phyloP scores from a whole-genome alignment of 2,888 invertebrate genomes.

The Dynastes maya region DNA sequence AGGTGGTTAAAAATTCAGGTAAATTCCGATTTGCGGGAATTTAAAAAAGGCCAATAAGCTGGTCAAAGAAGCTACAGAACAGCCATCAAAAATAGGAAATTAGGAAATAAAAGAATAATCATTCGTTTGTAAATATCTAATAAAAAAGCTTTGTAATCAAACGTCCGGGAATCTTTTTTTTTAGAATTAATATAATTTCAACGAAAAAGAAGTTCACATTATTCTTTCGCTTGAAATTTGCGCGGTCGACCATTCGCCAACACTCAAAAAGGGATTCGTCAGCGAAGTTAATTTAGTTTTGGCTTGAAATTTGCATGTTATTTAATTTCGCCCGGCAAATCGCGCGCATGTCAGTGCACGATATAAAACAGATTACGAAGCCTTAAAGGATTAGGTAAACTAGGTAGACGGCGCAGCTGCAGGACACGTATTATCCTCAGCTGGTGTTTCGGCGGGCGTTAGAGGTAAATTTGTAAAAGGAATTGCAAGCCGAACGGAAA shows the following conservation, averaged over 20 bases:
- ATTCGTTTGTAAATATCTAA: too few species aligned
- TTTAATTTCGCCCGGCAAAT: slow-evolving; percentile 30
- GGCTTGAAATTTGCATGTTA: slow-evolving; percentile 31
- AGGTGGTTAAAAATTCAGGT: too few species aligned
- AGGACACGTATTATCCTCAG: not conserved
- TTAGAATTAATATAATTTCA: too few species aligned
- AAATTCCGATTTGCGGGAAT: too few species aligned
- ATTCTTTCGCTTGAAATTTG: too few species aligned
- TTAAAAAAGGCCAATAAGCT: too few species aligned
- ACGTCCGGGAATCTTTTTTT: too few species aligned
- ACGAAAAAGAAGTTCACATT: too few species aligned
- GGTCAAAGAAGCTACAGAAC: too few species aligned
- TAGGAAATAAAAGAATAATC: too few species aligned
- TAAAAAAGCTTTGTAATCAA: too few species aligned
- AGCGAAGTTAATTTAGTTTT: slow-evolving; percentile 3
- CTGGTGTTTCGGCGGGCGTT: not conserved
- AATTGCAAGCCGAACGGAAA: not conserved
- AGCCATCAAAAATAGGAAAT: too few species aligned
- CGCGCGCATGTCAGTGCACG: slow-evolving; percentile 29
- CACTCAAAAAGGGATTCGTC: not conserved
- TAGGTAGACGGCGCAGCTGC: not conserved
- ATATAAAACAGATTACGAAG: slow-evolving; percentile 36
- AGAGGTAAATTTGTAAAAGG: slow-evolving; percentile 6
- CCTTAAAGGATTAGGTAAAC: slow-evolving; percentile 32
- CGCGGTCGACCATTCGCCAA: not conserved